phyloP scores from a whole-genome alignment of 2,888 invertebrate species.

The Anagyrus pseudococci region DNA sequence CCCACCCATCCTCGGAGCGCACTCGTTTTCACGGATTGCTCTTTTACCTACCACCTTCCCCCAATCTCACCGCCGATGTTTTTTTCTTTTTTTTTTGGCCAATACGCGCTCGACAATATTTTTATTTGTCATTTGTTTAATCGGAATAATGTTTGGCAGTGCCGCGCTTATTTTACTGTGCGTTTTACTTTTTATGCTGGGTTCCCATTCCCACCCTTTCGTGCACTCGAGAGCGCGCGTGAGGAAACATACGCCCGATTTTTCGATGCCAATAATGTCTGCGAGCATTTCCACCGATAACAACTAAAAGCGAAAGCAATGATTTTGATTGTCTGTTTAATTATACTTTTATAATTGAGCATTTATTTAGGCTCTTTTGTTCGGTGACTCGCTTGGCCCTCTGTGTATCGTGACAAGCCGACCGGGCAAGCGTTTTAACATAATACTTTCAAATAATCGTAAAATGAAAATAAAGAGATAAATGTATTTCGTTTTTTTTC shows the following conservation, averaged over 20 bases:
- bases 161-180: background rate
- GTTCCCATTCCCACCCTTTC: too few relatives aligned
- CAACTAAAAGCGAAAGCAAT: constrained; percentile 20
- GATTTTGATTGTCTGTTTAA: constrained; percentile 20
- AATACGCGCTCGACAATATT: background rate
- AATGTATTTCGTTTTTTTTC: too few relatives aligned
- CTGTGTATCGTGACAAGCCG: too few relatives aligned
- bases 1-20: constrained; percentile 43
- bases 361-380: background rate
- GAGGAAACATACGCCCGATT: background rate
- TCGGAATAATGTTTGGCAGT: background rate
- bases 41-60: constrained; percentile 10
- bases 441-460: too few relatives aligned
- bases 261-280: background rate
- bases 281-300: constrained; percentile 5
- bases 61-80: background rate
- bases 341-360: constrained; percentile 1
- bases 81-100: background rate
- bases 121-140: background rate
- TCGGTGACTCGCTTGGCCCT: too few relatives aligned
- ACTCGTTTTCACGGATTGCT: constrained; percentile 10
- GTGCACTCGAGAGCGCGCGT: background rate
- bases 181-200: too few relatives aligned
- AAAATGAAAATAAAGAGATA: too few relatives aligned
- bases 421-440: too few relatives aligned